A percentile compares a stretch with the other conserved stretches of the same genome.
Conservation (phyloP, 2,797 vertebrate genomes). For the Simalia tracyae region DNA sequence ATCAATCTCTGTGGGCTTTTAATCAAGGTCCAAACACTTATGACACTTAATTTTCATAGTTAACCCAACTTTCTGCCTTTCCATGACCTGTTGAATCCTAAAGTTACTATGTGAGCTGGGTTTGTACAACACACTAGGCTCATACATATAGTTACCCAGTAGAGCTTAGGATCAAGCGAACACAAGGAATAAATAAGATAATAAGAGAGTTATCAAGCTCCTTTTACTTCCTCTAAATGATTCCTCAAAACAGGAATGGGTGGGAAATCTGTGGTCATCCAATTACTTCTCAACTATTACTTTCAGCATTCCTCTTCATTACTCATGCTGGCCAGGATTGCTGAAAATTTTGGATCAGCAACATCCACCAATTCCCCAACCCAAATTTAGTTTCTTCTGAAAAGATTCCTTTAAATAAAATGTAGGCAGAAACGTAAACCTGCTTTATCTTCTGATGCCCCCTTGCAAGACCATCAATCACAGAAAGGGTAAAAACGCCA, state of each 20-base stretch:
- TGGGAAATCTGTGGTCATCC: neutral
- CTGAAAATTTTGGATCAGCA: neutral
- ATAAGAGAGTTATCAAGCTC: neutral
- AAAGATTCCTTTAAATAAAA: neutral
- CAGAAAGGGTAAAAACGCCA: neutral
- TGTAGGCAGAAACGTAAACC: neutral
- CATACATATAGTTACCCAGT: neutral
- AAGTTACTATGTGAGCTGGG: neutral
- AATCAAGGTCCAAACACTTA: neutral
- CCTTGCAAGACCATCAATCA: neutral
- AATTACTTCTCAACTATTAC: neutral
- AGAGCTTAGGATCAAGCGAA: neutral
- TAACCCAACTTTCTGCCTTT: neutral
- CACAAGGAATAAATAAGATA: neutral
- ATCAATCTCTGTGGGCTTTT: neutral
- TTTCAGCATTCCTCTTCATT: neutral
- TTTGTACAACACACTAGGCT: neutral
- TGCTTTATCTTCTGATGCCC: neutral
- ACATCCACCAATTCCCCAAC: neutral
- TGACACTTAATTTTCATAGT: neutral
- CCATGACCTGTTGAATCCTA: neutral
- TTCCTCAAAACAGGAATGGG: neutral
- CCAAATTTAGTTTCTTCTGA: neutral
- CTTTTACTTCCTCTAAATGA: neutral
- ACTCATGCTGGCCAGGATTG: neutral